Evolutionary conservation across 2,113 vertebrate genomes (phyloP), one percentile per base, ranked within the genome.

Genomic region (Cairina moschata): DNA sequence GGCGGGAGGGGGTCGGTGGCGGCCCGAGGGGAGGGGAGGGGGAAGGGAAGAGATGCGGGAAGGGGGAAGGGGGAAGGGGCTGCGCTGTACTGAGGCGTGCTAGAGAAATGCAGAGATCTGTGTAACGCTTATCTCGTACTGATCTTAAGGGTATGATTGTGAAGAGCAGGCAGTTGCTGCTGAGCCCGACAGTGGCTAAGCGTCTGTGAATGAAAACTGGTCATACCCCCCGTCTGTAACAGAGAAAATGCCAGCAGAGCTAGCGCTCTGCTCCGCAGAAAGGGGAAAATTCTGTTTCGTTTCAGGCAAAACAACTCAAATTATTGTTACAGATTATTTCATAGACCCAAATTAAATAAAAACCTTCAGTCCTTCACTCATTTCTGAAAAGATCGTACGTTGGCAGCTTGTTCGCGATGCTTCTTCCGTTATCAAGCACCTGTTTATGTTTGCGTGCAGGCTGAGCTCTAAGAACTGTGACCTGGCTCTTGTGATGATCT

Each of bases 351-450:
- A 15, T 5, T 15, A 59, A 67, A 26, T 11, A 6, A n/a, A 6
- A 4, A 1, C 2, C 6, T 6, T 6, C 5, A 16, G 1, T 74
- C 29, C 69, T 74, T 58, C 48, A 44, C 13, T 17, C 11, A 13
- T 28, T 84, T 84, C 46, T 59, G 56, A 67, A 54, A 62, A 77
- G 11, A 15, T 48, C 8, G 13, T n/a, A 6, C 32, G 14, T 68
- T 80, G 63, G 14, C 40, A 65, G 18, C 60, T 91, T 72, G 38
- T 77, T 65, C 69, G 29, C 46, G 17, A 26, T 54, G 13, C 34
- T 69, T 69, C 34, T 69, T 69, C 32, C 3, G 4, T 36, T 63
- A 67, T 16, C 8, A 82, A 82, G 67, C 21, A 54, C 26, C 7
- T 82, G 1, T 38, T 82, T 67, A 13, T 93, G 25, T 44, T 82